Base-by-base conservation (phyloP, 2,888 invertebrate species). In the Galerucella pusilla region DNA sequence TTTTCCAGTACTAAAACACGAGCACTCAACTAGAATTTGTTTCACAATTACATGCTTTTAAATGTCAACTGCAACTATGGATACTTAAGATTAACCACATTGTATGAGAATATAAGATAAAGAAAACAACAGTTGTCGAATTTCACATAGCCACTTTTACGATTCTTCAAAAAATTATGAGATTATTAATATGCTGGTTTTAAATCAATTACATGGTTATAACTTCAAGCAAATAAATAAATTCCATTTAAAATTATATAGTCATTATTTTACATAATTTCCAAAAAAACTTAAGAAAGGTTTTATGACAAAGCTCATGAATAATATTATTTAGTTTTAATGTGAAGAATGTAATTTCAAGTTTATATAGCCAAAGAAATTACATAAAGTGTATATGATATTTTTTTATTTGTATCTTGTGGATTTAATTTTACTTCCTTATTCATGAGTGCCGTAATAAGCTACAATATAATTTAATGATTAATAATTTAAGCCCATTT, bases 221-320 rank as follows among this genome's bases (percentile, higher is more conserved):
- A 20, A 16, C 9, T 57, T 11, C 16, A 10, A 57, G 10, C 16
- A 20, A 57, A 57, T 57, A 20, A 57, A 57, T 10, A 57, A 10
- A 20, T 57, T 20, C 10, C 57, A 20, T 57, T 57, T 57, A 20
- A 57, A 57, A 57, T 20, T 16, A 57, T 57, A 9, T 2, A 57
- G 20, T 20, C 57, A 20, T 57, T 16, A 16, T 57, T 20, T 57
- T 11, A 9, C 9, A 16, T 2, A 57, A 57, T 57, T 57, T 57
- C 20, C 16, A 20, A 57, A 57, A 16, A 3, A 57, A 57, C 20
- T 57, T 2, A 20, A 20, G 7, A 11, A 57, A 5, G 14, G 14
- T 49, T 49, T 57, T 57, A 57, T 57, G 57, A 57, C 57, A 16
- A 57, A 57, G 20, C 57, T 57, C 20, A 57, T 57, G 57, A 57